Conservation (phyloP, 2,888 invertebrate species). For the Trichopria drosophilae region DNA sequence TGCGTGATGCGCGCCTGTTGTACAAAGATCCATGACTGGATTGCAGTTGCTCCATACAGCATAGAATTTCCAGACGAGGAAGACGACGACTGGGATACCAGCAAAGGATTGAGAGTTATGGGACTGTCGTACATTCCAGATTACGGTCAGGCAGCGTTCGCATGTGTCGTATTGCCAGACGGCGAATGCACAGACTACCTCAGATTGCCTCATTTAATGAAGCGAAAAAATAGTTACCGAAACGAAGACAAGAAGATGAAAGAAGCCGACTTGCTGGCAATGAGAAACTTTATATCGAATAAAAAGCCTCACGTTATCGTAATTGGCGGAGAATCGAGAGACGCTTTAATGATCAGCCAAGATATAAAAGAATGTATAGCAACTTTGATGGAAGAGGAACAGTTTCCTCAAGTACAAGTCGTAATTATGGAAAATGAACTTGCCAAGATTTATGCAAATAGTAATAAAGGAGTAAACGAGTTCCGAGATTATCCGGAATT, state of each 20-base stretch:
- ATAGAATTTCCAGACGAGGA: slow-evolving; percentile 78
- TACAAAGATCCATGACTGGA: slow-evolving; percentile 85
- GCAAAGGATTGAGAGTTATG: slow-evolving; percentile 82
- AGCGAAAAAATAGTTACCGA: slow-evolving; percentile 75
- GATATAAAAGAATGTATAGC: slow-evolving; percentile 76
- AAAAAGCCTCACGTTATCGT: slow-evolving; percentile 95
- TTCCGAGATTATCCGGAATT: slow-evolving; percentile 92
- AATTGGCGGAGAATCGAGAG: slow-evolving; percentile 88
- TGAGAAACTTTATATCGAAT: slow-evolving; percentile 80
- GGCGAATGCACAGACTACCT: slow-evolving; percentile 92
- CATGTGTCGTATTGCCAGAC: slow-evolving; percentile 82
- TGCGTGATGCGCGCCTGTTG: slow-evolving; percentile 82
- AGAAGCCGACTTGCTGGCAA: slow-evolving; percentile 68
- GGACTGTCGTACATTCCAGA: slow-evolving; percentile 87
- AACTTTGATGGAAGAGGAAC: slow-evolving; percentile 78
- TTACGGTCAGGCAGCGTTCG: slow-evolving; percentile 82
- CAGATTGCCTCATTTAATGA: slow-evolving; percentile 82
- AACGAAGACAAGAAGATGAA: slow-evolving; percentile 70
- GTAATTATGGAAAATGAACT: slow-evolving; percentile 94
- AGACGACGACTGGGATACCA: slow-evolving; percentile 88
- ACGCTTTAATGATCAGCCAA: slow-evolving; percentile 78
- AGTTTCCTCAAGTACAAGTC: slow-evolving; percentile 83
- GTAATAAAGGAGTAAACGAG: slow-evolving; percentile 79
- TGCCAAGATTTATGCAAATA: slow-evolving; percentile 89
- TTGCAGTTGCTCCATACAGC: slow-evolving; percentile 84